Evolutionary conservation across 2,888 invertebrate genomes (phyloP).

Genomic region (Calephelis perditalis): DNA sequence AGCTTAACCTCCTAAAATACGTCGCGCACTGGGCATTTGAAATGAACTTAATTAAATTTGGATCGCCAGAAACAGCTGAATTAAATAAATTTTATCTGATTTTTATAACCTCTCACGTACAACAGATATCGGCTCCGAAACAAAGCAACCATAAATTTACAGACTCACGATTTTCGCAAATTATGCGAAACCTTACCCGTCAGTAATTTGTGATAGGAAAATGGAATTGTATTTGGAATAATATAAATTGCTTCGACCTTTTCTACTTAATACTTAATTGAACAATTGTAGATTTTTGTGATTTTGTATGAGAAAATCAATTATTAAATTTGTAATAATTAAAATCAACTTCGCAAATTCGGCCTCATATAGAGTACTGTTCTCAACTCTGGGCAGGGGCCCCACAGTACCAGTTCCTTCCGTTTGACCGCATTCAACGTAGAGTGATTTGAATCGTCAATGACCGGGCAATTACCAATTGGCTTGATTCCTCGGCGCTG

Average conservation of each 20-base stretch:
- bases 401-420: no score
- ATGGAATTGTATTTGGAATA: slow-evolving; percentile 74
- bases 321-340: no score
- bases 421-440: no score
- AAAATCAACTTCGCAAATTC: no score
- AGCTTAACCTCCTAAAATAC: no score
- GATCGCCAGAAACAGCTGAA: neutral
- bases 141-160: slow-evolving; percentile 47
- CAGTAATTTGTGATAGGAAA: slow-evolving; percentile 73
- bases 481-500: no score
- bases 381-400: no score
- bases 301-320: neutral
- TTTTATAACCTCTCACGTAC: slow-evolving; percentile 21
- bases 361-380: no score
- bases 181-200: slow-evolving; percentile 65
- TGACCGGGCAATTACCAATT: no score
- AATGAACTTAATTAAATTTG: no score
- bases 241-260: slow-evolving; percentile 64
- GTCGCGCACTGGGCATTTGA: no score
- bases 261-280: slow-evolving; percentile 64
- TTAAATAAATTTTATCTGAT: slow-evolving; percentile 19
- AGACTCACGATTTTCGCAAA: slow-evolving; percentile 60
- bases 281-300: slow-evolving; percentile 25
- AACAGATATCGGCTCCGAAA: slow-evolving; percentile 23
- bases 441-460: no score